These are phyloP conservation scores for Melanotaenia duboulayi DNA, from an alignment of 2,113 vertebrate genomes.

Conservation along the genomic window DNA sequence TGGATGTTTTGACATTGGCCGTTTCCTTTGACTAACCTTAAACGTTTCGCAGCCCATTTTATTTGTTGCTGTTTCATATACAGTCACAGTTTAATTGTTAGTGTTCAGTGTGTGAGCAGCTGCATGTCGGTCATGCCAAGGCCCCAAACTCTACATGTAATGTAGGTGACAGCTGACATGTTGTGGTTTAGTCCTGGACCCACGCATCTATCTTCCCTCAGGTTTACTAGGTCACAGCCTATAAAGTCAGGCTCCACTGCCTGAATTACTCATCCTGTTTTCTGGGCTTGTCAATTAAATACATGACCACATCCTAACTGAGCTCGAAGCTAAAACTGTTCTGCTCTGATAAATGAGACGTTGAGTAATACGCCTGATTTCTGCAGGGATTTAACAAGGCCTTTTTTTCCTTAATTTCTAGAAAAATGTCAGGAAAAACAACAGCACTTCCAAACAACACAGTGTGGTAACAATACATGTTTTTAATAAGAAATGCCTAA, in stretches of 20 bases:
- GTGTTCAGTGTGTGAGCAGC: not conserved
- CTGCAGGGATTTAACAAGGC: constrained; percentile 76
- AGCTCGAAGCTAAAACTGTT: constrained; percentile 47
- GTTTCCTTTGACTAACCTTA: constrained; percentile 63
- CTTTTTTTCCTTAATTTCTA: constrained; percentile 7
- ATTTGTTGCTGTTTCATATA: constrained; percentile 21
- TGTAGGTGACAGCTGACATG: constrained; percentile 34
- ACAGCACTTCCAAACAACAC: constrained; percentile 43
- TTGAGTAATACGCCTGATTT: constrained; percentile 64
- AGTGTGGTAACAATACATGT: constrained; percentile 15
- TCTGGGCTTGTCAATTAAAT: constrained; percentile 54
- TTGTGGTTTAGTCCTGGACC: constrained; percentile 8
- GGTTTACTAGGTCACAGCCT: constrained; percentile 45
- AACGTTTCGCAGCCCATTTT: constrained; percentile 52
- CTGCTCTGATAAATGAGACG: constrained; percentile 73
- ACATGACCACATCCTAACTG: constrained; percentile 60
- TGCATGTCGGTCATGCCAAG: constrained; percentile 11
- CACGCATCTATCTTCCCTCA: constrained; percentile 5
- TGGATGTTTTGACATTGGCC: constrained; percentile 41
- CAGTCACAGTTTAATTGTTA: constrained; percentile 13
- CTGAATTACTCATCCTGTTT: constrained; percentile 40
- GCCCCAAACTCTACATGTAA: constrained; percentile 42
- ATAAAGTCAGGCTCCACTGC: constrained; percentile 42
- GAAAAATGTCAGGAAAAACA: constrained; percentile 49
- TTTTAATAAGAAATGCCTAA: constrained; percentile 57